Evolutionary conservation across 2,797 vertebrate genomes (phyloP).

Genomic region (Rallus crepitans): DNA sequence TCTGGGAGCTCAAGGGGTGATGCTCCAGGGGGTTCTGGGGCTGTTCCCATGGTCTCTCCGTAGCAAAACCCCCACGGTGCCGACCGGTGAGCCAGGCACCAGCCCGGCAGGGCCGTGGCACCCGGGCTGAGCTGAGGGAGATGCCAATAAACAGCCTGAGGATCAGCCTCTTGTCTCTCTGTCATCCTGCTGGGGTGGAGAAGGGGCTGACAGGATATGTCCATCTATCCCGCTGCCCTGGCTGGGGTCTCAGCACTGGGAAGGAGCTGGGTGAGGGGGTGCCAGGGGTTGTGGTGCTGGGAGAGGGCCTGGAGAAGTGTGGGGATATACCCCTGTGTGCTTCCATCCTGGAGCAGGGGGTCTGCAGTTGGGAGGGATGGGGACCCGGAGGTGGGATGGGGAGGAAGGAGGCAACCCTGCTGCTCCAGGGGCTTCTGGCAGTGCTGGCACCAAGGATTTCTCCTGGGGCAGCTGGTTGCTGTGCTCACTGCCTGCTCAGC

Average conservation of each 20-base stretch:
- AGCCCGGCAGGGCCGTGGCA: not conserved
- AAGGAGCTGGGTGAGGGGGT: not conserved
- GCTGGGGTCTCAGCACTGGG: not conserved
- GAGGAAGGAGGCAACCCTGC: not conserved
- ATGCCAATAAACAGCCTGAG: conserved; percentile 53
- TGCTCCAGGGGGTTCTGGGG: fast-evolving
- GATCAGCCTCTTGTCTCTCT: not conserved
- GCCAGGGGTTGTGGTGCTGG: not conserved
- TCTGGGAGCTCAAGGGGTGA: not conserved
- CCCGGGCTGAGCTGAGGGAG: not conserved
- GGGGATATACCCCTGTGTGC: fast-evolving
- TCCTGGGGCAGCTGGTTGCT: not conserved
- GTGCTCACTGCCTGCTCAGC: not conserved
- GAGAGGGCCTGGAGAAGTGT: not conserved
- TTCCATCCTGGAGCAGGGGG: not conserved
- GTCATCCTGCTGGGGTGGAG: not conserved
- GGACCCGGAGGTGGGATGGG: not conserved
- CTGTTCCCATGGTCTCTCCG: not conserved
- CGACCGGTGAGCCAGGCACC: conserved; percentile 21
- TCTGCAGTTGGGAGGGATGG: not conserved
- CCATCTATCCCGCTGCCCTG: not conserved
- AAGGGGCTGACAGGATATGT: fast-evolving
- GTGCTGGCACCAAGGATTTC: not conserved
- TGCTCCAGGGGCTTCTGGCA: fast-evolving
- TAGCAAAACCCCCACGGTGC: not conserved